These are phyloP conservation scores for Cyclina sinensis DNA, from an alignment of 1,140 invertebrate genomes.

Conservation along the genomic window DNA sequence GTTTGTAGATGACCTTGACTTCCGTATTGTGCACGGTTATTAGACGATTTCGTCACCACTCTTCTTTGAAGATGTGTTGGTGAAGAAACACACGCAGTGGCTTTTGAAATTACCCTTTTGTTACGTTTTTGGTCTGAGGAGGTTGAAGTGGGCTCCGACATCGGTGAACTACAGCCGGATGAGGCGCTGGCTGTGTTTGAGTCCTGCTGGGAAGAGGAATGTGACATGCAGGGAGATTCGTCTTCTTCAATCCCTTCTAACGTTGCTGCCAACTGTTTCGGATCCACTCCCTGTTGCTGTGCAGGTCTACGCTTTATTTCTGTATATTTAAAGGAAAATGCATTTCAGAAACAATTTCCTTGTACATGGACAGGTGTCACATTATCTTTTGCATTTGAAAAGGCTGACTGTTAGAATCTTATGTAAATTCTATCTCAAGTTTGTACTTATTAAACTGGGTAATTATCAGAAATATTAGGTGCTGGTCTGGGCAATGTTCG, in stretches of 20 bases:
- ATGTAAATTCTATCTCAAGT: too few relatives aligned
- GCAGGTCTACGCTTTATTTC: slow-evolving; percentile 29
- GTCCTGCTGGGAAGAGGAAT: slow-evolving; percentile 82
- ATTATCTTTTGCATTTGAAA: too few relatives aligned
- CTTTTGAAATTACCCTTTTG: slow-evolving; percentile 7
- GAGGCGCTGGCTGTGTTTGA: slow-evolving; percentile 83
- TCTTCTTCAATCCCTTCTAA: slow-evolving; percentile 83
- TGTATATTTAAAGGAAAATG: background rate
- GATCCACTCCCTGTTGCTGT: slow-evolving; percentile 79
- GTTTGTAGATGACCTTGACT: slow-evolving; percentile 36
- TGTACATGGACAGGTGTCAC: too few relatives aligned
- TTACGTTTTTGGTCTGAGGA: slow-evolving; percentile 78
- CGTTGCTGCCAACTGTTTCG: slow-evolving; percentile 81
- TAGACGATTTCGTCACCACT: background rate
- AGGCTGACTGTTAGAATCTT: too few relatives aligned
- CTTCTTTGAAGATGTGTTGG: slow-evolving; percentile 20
- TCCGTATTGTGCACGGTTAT: slow-evolving; percentile 8
- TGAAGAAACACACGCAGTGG: background rate
- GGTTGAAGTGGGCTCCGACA: slow-evolving; percentile 81
- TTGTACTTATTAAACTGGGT: too few relatives aligned
- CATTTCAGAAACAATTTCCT: too few relatives aligned
- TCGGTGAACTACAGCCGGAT: slow-evolving; percentile 83
- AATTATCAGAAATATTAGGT: too few relatives aligned
- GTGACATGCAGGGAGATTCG: slow-evolving; percentile 80
- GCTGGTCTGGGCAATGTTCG: too few relatives aligned